Percentiles rank a stretch among this genome's conserved stretches.
Evolutionary conservation across 2,797 vertebrate species (phyloP).

Genomic region (Psittacula echo): DNA sequence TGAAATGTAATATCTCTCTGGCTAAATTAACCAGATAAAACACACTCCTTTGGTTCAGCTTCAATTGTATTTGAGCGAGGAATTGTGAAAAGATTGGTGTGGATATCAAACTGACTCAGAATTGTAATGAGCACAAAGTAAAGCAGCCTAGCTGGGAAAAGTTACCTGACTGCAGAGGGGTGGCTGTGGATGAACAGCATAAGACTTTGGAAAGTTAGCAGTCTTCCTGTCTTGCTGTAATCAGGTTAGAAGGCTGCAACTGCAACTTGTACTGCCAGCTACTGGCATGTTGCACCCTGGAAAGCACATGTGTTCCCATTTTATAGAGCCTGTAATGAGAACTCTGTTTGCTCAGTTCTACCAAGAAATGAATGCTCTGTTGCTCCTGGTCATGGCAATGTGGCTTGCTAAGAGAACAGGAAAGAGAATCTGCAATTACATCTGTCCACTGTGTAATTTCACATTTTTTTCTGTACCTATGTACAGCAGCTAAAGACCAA

Average conservation of each 20-base stretch:
- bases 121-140: neutral
- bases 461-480: neutral
- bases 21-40: constrained; percentile 21
- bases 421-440: neutral
- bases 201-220: neutral
- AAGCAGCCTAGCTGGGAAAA: neutral
- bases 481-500: neutral
- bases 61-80: neutral
- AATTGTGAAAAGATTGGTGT: neutral
- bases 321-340: neutral
- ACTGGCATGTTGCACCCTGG: neutral
- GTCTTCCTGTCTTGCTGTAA: neutral
- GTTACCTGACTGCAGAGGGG: neutral
- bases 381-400: neutral
- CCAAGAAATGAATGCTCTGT: neutral
- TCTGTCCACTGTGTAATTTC: neutral
- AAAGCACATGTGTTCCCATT: neutral
- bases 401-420: neutral
- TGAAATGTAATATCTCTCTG: neutral
- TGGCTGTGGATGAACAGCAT: neutral
- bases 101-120: neutral
- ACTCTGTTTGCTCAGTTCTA: neutral
- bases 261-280: neutral
- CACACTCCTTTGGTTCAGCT: neutral
- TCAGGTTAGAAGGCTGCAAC: neutral